Percentiles rank a stretch among this genome's conserved stretches.
Evolutionary conservation across 2,888 invertebrate genomes (phyloP).

Genomic region (Drosophila infuscata): DNA sequence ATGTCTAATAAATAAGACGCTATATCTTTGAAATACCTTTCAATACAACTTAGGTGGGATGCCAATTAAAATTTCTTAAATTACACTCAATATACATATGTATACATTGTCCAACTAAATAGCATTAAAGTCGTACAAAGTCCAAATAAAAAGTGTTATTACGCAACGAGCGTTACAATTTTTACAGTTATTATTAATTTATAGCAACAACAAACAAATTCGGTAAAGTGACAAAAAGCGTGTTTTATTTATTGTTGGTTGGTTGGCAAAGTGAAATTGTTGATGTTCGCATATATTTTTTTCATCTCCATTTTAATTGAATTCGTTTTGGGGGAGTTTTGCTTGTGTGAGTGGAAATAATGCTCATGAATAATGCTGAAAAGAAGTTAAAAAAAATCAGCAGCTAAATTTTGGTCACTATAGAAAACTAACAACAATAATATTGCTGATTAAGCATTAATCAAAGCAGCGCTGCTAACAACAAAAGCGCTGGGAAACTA

Average conservation of each 20-base stretch:
- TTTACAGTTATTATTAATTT: conserved; percentile 12
- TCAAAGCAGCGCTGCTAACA: conserved; percentile 56
- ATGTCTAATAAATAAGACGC: background rate
- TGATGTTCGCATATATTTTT: conserved; percentile 28
- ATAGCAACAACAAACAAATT: conserved; percentile 1
- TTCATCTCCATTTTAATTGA: conserved; percentile 51
- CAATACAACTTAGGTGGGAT: background rate
- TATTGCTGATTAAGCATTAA: conserved; percentile 80
- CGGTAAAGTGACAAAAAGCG: conserved; percentile 16
- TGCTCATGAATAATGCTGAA: conserved; percentile 47
- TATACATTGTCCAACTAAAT: background rate
- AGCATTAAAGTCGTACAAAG: background rate
- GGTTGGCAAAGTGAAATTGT: conserved; percentile 63
- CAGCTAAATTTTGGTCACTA: conserved; percentile 39
- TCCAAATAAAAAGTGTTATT: conserved; percentile 17
- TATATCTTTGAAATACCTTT: background rate
- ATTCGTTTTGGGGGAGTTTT: conserved; percentile 24
- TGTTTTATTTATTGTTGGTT: conserved; percentile 28
- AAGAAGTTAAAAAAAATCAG: conserved; percentile 13
- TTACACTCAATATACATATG: background rate
- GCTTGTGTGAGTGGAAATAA: conserved; percentile 10
- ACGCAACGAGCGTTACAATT: conserved; percentile 26
- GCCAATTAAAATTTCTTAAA: conserved; percentile 1
- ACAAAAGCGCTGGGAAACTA: conserved; percentile 33
- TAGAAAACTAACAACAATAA: conserved; percentile 79